Conservation (phyloP, 1,140 invertebrate species). For the Lordiphosa collinella region DNA sequence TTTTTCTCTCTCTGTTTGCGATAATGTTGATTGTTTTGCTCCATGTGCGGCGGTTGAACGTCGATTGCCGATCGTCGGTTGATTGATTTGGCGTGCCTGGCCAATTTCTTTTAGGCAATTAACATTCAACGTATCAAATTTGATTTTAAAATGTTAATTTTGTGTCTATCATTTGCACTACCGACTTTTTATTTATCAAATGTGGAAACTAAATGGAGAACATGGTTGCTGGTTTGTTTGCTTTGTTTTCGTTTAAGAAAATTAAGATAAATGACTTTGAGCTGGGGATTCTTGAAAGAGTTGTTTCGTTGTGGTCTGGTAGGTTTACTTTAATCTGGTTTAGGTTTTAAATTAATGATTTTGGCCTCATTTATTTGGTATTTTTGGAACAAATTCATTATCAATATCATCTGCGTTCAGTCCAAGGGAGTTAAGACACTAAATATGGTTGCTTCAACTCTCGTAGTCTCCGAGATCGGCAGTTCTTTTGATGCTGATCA, state of each 20-base stretch:
- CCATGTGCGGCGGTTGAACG: slow-evolving; percentile 28
- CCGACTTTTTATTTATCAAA: neutral
- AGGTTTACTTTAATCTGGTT: neutral
- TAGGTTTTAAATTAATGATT: neutral
- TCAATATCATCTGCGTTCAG: too few species aligned
- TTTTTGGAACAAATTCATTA: too few species aligned
- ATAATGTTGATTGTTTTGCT: slow-evolving; percentile 58
- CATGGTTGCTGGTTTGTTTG: neutral
- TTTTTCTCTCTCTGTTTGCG: slow-evolving; percentile 25
- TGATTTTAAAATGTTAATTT: slow-evolving; percentile 37
- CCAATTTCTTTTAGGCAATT: slow-evolving; percentile 17
- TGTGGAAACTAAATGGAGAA: neutral
- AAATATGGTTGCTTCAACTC: too few species aligned
- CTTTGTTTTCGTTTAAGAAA: slow-evolving; percentile 2
- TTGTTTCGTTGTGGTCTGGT: neutral
- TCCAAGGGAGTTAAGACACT: too few species aligned
- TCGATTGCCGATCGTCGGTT: slow-evolving; percentile 5
- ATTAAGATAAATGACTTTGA: slow-evolving; percentile 33
- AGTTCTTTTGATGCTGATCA: too few species aligned
- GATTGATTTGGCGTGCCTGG: slow-evolving; percentile 34
- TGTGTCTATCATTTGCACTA: neutral
- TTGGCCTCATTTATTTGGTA: neutral
- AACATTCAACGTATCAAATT: slow-evolving; percentile 34
- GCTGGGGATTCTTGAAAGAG: too few species aligned
- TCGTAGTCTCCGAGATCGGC: too few species aligned